Conservation (phyloP, 1,140 invertebrate species). For the Lasioglossum baleicum region DNA sequence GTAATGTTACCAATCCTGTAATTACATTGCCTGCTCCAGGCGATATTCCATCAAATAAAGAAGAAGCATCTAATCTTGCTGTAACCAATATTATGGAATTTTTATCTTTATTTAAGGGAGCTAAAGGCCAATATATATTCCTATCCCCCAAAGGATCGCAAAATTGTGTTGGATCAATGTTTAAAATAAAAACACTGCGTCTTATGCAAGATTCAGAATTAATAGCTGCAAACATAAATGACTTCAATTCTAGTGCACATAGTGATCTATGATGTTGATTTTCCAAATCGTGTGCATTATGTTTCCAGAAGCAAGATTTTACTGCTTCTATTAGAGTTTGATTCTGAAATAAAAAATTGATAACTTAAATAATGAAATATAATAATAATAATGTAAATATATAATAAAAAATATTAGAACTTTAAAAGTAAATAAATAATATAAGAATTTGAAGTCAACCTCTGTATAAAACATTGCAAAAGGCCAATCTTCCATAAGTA, state of each 20-base stretch:
- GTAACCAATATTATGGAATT: constrained; percentile 87
- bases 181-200: constrained; percentile 82
- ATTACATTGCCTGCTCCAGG: constrained; percentile 91
- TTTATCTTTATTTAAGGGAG: constrained; percentile 67
- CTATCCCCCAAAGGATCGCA: constrained; percentile 93
- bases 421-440: no score
- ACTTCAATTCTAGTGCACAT: constrained; percentile 91
- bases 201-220: constrained; percentile 91
- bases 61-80: constrained; percentile 90
- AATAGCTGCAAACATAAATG: constrained; percentile 93
- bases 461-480: constrained; percentile 92
- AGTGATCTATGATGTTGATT: constrained; percentile 85
- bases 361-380: no score
- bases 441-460: constrained; percentile 48
- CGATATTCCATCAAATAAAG: constrained; percentile 90
- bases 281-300: constrained; percentile 83
- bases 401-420: no score
- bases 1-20: constrained; percentile 88
- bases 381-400: neutral
- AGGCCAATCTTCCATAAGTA: constrained; percentile 88
- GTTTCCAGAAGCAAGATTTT: constrained; percentile 81
- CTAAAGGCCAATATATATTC: constrained; percentile 82
- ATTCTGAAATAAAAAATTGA: no score
- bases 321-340: constrained; percentile 73
- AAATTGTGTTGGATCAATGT: constrained; percentile 84